A percentile compares a stretch with the other conserved stretches of the same genome.
Conservation (phyloP, 1,140 invertebrate genomes). For the Pectinophora gossypiella region DNA sequence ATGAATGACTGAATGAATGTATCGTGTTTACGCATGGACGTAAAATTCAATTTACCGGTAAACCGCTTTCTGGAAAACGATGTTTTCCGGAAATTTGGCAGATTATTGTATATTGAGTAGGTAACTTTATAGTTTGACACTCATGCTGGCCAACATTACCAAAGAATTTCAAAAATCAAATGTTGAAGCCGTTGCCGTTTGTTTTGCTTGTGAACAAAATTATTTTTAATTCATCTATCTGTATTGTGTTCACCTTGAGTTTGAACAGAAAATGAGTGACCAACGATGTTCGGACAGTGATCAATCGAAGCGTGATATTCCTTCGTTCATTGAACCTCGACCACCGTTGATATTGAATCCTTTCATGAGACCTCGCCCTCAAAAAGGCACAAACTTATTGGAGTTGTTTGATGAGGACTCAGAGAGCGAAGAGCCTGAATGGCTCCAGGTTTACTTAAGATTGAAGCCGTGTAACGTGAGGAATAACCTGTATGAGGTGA, state of each 20-base stretch:
- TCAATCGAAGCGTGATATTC: slow-evolving; percentile 43
- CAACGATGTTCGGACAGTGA: slow-evolving; percentile 42
- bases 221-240: slow-evolving; percentile 4
- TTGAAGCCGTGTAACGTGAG: slow-evolving; percentile 50
- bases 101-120: too few species aligned
- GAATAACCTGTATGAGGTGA: slow-evolving; percentile 54
- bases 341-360: slow-evolving; percentile 66
- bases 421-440: slow-evolving; percentile 47
- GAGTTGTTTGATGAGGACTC: slow-evolving; percentile 56
- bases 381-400: slow-evolving; percentile 59
- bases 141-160: background rate
- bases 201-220: slow-evolving; percentile 12
- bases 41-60: too few species aligned
- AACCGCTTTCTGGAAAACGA: too few species aligned
- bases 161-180: slow-evolving; percentile 6
- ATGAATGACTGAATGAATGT: slow-evolving; percentile 7
- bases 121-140: background rate
- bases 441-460: slow-evolving; percentile 60
- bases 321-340: slow-evolving; percentile 65
- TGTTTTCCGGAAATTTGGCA: too few species aligned
- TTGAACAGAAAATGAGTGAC: slow-evolving; percentile 30
- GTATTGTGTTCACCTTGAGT: slow-evolving; percentile 7
- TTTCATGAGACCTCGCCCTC: slow-evolving; percentile 60
- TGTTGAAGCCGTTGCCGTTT: slow-evolving; percentile 18
- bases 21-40: too few species aligned